Base-by-base conservation (phyloP, 2,113 vertebrate genomes). In the Oceanites oceanicus region DNA sequence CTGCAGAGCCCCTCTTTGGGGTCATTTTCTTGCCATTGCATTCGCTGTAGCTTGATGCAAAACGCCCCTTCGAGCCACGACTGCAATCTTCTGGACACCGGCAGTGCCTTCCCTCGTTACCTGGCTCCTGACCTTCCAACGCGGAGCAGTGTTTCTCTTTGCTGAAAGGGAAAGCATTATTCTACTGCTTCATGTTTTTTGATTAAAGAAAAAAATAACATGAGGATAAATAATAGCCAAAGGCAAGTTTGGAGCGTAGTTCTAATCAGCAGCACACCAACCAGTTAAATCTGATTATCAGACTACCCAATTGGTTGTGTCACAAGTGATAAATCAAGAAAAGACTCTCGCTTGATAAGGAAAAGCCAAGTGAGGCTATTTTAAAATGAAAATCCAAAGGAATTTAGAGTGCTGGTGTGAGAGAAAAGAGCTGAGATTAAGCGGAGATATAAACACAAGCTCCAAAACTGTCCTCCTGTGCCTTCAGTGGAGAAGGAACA, bases 381-480 rank as follows among this genome's bases (percentile, higher is more conserved):
- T 92, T 71, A 88, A 84, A 96, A 92, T 56, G 32, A 87, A 91
- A 92, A 91, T 71, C 76, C 61, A 34, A 32, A 92, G 87, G 93
- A 91, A 96, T 81, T 74, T 30, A 74, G 68, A 84, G 80, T 23
- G 50, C 62, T 72, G 30, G 67, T 45, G 80, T 62, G 75, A 88
- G 87, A 67, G 77, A 83, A 38, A 32, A 84, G 84, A 66, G 52
- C 77, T 32, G 68, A 55, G 80, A 92, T 79, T 45, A 76, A 78
- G 86, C 70, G 22, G 20, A 16, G n/a, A 53, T 42, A 59, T 0
- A 73, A 83, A 81, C 52, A 76, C 32, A 10, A 20, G 59, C 47
- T 65, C 40, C 71, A 59, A 11, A 71, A 5, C 36, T 5, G 9
- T 34, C 44, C 32, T 63, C 66, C 53, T 7, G 20, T 1, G 7